A percentile compares a stretch with the other conserved stretches of the same genome.
Conservation (phyloP, 2,797 vertebrate genomes). For the Crocodylus rhombifer region DNA sequence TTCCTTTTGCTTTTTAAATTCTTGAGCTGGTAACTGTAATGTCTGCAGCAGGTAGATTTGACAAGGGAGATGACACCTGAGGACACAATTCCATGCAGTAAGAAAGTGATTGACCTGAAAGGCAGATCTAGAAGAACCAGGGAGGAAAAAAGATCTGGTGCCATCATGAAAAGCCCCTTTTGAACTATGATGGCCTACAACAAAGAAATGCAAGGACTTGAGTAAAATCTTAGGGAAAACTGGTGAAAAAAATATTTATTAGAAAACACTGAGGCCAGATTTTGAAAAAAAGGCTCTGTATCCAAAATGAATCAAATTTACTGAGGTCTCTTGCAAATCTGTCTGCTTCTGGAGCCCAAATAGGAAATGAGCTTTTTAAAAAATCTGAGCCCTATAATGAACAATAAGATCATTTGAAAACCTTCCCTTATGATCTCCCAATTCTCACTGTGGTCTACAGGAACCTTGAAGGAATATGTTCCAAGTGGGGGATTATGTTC, state of each 20-base stretch:
- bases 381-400: background rate
- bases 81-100: background rate
- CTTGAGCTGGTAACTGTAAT: background rate
- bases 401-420: background rate
- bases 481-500: background rate
- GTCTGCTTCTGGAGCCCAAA: background rate
- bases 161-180: background rate
- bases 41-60: background rate
- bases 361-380: background rate
- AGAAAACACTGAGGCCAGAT: conserved; percentile 24
- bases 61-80: background rate
- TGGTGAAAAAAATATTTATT: background rate
- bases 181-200: background rate
- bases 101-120: conserved; percentile 29
- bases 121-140: conserved; percentile 6
- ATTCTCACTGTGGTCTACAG: background rate
- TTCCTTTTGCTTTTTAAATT: background rate
- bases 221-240: conserved; percentile 9
- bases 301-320: background rate
- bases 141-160: conserved; percentile 1
- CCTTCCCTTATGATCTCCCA: background rate
- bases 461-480: background rate
- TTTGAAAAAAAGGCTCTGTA: background rate
- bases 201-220: background rate
- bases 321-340: conserved; percentile 21